A percentile compares a stretch with the other conserved stretches of the same genome.
Evolutionary conservation across 2,113 vertebrate genomes (phyloP).

Genomic region (Chinchilla lanigera): DNA sequence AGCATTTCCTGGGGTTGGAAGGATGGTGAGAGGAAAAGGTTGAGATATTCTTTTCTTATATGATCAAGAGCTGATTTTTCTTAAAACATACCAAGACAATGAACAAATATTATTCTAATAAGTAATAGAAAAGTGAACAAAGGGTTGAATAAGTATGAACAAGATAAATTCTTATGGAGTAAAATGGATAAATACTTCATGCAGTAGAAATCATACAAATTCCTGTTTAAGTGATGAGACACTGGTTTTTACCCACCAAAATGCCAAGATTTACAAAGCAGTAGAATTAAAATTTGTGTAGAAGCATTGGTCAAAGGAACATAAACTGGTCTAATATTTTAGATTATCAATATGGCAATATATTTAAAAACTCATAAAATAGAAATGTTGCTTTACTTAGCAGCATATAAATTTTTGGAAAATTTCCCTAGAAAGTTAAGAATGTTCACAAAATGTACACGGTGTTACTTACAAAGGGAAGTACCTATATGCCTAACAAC

Average conservation of each 20-base stretch:
- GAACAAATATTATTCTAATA: background rate
- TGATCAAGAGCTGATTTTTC: background rate
- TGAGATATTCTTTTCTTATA: conserved; percentile 14
- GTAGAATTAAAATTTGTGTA: background rate
- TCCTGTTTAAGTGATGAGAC: background rate
- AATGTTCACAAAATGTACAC: background rate
- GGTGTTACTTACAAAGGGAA: conserved; percentile 6
- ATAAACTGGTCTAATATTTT: background rate
- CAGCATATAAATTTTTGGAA: background rate
- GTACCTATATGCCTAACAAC: background rate
- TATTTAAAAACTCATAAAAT: conserved; percentile 8
- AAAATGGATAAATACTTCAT: background rate
- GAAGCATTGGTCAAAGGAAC: background rate
- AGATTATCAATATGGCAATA: background rate
- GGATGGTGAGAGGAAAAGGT: background rate
- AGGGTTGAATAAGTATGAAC: background rate
- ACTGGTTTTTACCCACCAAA: background rate
- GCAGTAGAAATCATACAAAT: conserved; percentile 2
- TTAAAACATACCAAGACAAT: background rate
- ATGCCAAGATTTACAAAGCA: background rate
- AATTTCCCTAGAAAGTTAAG: background rate
- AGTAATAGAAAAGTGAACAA: conserved; percentile 32
- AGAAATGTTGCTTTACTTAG: background rate
- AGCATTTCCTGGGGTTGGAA: background rate
- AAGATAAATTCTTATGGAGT: background rate